Conservation (phyloP, 2,113 vertebrate species). For the Thunnus maccoyii region DNA sequence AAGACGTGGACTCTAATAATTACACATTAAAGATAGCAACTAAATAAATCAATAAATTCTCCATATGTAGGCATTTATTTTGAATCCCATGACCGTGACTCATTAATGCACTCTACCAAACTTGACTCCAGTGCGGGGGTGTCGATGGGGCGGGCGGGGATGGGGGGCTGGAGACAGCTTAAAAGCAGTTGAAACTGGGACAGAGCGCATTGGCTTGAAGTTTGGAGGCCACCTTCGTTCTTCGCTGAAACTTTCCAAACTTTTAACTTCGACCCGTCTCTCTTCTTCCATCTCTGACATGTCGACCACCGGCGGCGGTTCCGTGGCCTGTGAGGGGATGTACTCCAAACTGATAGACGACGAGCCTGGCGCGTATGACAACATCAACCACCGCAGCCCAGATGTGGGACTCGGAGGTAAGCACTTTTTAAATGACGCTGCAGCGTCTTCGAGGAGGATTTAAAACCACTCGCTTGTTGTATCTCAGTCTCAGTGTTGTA, state of each 20-base stretch:
- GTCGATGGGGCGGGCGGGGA: too few relatives aligned
- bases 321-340: conserved; percentile 45
- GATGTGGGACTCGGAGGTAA: conserved; percentile 56
- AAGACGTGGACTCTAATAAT: too few relatives aligned
- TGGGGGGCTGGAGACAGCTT: too few relatives aligned
- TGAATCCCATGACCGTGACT: not conserved
- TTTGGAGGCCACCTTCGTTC: not conserved
- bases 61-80: not conserved
- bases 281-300: not conserved
- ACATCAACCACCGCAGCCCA: conserved; percentile 8
- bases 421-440: not conserved
- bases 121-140: not conserved
- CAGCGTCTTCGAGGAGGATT: too few relatives aligned
- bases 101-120: fast-evolving
- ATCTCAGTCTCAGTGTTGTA: too few relatives aligned
- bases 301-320: conserved; percentile 25
- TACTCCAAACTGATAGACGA: conserved; percentile 73
- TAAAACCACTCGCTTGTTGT: too few relatives aligned
- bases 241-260: not conserved
- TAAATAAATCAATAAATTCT: too few relatives aligned
- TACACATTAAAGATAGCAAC: too few relatives aligned
- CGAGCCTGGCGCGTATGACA: conserved; percentile 3
- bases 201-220: fast-evolving
- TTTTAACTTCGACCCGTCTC: not conserved
- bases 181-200: not conserved